These are phyloP conservation scores for Stomatorhinus walkeri DNA, from an alignment of 2,797 vertebrate genomes.

Conservation along the genomic window DNA sequence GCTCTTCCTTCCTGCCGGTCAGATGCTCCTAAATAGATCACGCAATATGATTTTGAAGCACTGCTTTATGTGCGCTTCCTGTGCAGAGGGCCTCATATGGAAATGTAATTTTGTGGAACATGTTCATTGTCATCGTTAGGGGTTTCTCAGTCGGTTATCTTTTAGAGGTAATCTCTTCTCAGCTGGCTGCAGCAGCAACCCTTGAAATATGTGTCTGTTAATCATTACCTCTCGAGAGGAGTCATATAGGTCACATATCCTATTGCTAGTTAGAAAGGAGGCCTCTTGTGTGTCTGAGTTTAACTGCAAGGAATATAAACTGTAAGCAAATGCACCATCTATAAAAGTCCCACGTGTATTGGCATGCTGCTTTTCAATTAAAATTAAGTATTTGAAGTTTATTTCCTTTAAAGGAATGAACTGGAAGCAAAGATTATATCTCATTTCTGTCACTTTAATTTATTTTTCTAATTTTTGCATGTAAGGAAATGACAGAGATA, in stretches of 20 bases:
- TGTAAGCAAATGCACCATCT: neutral
- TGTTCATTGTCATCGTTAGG: constrained; percentile 28
- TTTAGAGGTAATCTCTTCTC: constrained; percentile 26
- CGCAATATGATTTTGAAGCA: constrained; percentile 28
- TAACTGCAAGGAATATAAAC: neutral
- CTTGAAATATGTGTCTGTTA: neutral
- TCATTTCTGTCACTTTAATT: neutral
- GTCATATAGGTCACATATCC: neutral
- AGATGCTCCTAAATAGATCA: constrained; percentile 29
- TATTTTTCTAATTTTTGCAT: neutral
- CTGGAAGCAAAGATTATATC: neutral
- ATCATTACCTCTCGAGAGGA: neutral
- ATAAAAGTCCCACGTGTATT: neutral
- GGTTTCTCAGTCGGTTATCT: constrained; percentile 21
- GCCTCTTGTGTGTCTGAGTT: neutral
- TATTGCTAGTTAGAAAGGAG: neutral
- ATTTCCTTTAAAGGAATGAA: neutral
- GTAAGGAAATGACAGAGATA: neutral
- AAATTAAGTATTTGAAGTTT: neutral
- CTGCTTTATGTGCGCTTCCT: constrained; percentile 22
- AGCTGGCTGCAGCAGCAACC: neutral
- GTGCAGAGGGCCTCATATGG: constrained; percentile 18
- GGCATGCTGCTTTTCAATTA: neutral
- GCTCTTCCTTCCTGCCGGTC: neutral
- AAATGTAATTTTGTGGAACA: constrained; percentile 35